phyloP scores from a whole-genome alignment of 1,140 invertebrate species.

The Ooceraea biroi region DNA sequence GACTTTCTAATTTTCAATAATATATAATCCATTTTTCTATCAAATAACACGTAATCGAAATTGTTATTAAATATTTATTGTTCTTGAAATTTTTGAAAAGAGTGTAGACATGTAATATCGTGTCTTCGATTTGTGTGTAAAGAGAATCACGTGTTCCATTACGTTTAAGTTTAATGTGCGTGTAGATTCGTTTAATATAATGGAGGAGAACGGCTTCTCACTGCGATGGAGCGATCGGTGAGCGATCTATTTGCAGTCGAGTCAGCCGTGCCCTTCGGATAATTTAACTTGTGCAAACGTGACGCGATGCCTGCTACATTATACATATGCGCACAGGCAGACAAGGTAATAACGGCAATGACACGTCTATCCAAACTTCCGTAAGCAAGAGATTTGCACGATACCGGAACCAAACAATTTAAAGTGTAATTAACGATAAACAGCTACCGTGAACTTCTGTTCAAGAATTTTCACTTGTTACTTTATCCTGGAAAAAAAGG shows the following conservation, averaged over 20 bases:
- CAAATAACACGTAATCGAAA: too few relatives aligned
- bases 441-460: neutral
- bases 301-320: neutral
- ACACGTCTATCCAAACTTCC: constrained; percentile 5
- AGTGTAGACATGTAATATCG: too few relatives aligned
- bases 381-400: neutral
- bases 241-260: constrained; percentile 47
- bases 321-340: neutral
- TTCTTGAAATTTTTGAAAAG: too few relatives aligned
- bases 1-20: neutral
- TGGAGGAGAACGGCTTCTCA: neutral
- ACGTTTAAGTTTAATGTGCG: too few relatives aligned
- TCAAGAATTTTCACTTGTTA: neutral
- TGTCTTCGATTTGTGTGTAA: too few relatives aligned
- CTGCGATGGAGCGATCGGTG: neutral
- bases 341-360: neutral
- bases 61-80: too few relatives aligned
- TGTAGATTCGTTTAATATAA: neutral
- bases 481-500: neutral
- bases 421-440: constrained; percentile 2
- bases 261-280: constrained; percentile 56
- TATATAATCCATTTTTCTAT: too few relatives aligned
- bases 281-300: constrained; percentile 20
- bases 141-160: too few relatives aligned
- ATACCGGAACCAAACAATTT: neutral